Evolutionary conservation across 1,140 invertebrate species (phyloP), one percentile per base, ranked within the genome.

Genomic region (Drosophila rufa): DNA sequence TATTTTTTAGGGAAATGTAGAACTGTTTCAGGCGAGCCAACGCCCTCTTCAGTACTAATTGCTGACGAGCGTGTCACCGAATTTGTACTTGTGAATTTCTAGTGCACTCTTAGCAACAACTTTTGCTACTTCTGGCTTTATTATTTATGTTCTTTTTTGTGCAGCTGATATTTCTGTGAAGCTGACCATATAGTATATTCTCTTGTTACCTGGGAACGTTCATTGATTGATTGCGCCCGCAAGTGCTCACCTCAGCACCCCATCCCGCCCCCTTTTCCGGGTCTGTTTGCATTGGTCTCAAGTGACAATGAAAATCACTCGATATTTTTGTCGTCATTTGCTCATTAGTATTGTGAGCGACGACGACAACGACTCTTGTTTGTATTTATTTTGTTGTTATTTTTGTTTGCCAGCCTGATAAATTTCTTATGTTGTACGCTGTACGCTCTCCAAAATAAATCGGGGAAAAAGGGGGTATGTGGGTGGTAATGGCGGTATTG

Each of bases 241-340:
- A 61, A 45, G 71, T 73, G 57, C 62, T 56, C 67, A 46, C 67
- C 67, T 70, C 47, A 25, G n/a, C 17, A 38, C 30, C 22, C 38
- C 53, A 17, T 4, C 1, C 27, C 42, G 4, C 22, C 73, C 17
- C 38, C 59, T 82, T 75, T 83, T 64, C 70, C 80, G 60, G 77
- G 71, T 83, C 69, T 79, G 73, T 80, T 70, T 83, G 46, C 75
- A 61, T 84, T 62, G 78, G 64, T 81, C 74, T 89, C 82, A 85
- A 89, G 85, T 89, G 78, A 80, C 85, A 89, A 70, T 81, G 79
- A 64, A 84, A 86, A 90, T 91, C 81, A 91, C 75, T 79, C 53
- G 75, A 55, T 73, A 68, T 71, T 68, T 83, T 79, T 78, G 67
- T 83, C 71, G 75, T 87, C 80, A 76, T 75, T 87, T 84, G 56